phyloP scores from a whole-genome alignment of 2,797 vertebrate genomes.

The Vipera ursinii region DNA sequence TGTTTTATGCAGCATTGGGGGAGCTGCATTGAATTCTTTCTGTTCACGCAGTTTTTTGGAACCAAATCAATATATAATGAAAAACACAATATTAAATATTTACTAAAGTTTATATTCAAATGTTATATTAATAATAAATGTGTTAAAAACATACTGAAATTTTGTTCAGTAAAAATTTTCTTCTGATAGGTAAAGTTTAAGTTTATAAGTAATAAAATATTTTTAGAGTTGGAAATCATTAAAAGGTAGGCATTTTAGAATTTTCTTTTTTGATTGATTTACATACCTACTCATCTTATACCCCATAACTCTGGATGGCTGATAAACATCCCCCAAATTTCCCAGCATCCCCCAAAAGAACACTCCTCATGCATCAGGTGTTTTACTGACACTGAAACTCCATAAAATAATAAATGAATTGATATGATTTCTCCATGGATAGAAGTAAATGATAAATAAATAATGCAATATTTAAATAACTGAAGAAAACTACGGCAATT shows the following conservation, averaged over 20 bases:
- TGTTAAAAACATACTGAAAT: background rate
- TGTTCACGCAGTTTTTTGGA: background rate
- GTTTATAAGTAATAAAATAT: background rate
- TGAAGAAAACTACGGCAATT: background rate
- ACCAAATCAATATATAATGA: background rate
- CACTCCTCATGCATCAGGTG: background rate
- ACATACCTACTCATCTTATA: background rate
- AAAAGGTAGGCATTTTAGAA: background rate
- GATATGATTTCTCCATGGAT: background rate
- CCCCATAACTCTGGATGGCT: background rate
- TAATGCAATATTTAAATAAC: background rate
- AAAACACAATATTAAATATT: background rate
- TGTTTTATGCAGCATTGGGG: background rate
- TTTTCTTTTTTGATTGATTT: background rate
- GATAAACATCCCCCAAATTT: background rate
- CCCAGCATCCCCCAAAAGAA: background rate
- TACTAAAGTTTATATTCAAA: background rate
- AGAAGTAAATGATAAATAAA: background rate
- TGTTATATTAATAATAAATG: background rate
- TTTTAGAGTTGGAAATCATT: background rate
- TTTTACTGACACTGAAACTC: background rate
- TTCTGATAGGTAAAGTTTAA: background rate
- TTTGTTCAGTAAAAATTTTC: background rate
- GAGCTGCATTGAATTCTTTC: background rate
- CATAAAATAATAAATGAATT: background rate